Conservation (phyloP, 2,113 vertebrate species). For the Lepus americanus region DNA sequence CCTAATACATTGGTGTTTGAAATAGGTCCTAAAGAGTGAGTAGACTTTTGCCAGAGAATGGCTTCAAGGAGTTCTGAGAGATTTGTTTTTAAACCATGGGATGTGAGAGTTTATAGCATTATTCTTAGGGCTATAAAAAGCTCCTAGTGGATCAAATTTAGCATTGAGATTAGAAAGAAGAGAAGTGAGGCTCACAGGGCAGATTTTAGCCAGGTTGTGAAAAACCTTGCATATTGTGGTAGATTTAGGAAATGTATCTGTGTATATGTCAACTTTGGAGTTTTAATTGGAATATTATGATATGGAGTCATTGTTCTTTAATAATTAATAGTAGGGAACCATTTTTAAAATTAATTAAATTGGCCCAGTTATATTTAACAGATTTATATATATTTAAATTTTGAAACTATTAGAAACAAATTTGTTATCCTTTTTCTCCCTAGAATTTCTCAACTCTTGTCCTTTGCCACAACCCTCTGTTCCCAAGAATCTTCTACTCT, state of each 20-base stretch:
- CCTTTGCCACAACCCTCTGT: conserved; percentile 95
- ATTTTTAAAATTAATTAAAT: conserved; percentile 42
- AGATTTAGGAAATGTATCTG: background rate
- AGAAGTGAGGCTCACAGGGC: background rate
- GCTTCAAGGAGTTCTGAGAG: background rate
- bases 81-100: background rate
- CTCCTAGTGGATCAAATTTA: background rate
- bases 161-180: background rate
- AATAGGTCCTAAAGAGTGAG: background rate
- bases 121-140: background rate
- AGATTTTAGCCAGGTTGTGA: background rate
- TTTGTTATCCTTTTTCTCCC: conserved; percentile 72
- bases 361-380: background rate
- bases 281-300: conserved; percentile 45
- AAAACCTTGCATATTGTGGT: background rate
- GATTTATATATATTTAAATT: background rate
- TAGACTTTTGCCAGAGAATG: conserved; percentile 38
- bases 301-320: background rate
- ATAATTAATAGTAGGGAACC: conserved; percentile 21
- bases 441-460: conserved; percentile 96
- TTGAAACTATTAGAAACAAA: conserved; percentile 56
- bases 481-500: conserved; percentile 95
- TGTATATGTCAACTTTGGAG: conserved; percentile 6
- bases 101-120: background rate
- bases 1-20: background rate